phyloP scores from a whole-genome alignment of 1,140 invertebrate species.

The Cheumatopsyche charites region DNA sequence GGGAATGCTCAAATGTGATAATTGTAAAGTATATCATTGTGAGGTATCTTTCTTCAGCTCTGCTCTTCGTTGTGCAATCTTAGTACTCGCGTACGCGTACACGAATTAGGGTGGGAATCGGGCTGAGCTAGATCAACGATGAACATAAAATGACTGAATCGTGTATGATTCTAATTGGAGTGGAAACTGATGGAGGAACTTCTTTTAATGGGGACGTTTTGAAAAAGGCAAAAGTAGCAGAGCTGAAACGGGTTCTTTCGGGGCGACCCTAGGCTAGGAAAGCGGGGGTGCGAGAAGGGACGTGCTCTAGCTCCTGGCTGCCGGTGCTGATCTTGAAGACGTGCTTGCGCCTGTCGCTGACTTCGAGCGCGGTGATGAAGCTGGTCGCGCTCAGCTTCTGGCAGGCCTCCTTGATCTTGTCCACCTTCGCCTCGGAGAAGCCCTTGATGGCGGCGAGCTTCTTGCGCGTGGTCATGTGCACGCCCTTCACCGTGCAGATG shows the following conservation, averaged over 20 bases:
- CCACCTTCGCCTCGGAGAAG: conserved; percentile 80
- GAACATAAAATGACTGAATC: no score
- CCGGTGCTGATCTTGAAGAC: conserved; percentile 78
- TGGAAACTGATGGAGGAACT: no score
- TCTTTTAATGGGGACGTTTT: no score
- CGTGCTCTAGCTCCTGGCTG: conserved; percentile 75
- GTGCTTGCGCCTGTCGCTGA: conserved; percentile 72
- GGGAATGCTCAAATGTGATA: no score
- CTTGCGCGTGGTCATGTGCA: conserved; percentile 81
- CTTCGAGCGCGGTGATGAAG: conserved; percentile 78
- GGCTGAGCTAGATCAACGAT: no score
- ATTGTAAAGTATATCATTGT: no score
- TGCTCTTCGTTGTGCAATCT: no score
- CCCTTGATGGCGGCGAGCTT: conserved; percentile 77
- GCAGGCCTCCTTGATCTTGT: conserved; percentile 83
- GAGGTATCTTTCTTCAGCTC: no score
- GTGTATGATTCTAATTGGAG: no score
- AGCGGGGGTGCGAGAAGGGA: neutral
- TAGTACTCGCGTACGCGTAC: no score
- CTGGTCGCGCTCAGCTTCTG: conserved; percentile 63
- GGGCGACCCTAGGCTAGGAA: neutral
- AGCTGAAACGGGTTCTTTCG: neutral
- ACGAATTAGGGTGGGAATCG: no score
- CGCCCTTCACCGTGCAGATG: conserved; percentile 81
- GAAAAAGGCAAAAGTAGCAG: neutral